Conservation (phyloP, 2,888 invertebrate genomes). For the Hyles lineata region DNA sequence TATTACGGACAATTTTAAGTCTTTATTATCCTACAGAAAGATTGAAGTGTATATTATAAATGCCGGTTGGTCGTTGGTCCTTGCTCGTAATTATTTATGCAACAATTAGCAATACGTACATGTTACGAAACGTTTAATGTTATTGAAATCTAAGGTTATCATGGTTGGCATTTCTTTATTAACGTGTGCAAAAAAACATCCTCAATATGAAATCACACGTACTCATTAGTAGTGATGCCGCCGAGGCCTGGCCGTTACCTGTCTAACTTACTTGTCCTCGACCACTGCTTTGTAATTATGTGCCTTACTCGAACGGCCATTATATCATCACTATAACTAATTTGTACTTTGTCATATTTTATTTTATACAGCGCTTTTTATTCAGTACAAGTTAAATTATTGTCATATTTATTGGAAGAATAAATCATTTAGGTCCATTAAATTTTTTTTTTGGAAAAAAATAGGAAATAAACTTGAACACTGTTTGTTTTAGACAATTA, state of each 20-base stretch:
- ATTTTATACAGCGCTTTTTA: not conserved
- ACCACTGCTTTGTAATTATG: conserved; percentile 31
- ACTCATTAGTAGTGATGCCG: not conserved
- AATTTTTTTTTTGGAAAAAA: not conserved
- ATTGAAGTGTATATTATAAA: not conserved
- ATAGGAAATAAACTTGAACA: not conserved
- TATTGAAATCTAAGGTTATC: not conserved
- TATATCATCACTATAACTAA: conserved; percentile 23
- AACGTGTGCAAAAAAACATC: not conserved
- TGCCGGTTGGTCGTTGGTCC: not conserved
- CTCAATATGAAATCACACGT: conserved; percentile 5
- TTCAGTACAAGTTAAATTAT: not conserved
- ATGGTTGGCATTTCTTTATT: not conserved
- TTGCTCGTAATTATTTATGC: conserved; percentile 10
- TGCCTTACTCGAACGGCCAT: conserved; percentile 22
- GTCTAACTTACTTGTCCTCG: conserved; percentile 27
- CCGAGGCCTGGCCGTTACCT: conserved; percentile 11
- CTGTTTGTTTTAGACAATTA: not conserved
- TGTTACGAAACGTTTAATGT: not conserved
- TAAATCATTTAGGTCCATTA: not conserved
- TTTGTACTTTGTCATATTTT: conserved; percentile 28
- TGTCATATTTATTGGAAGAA: not conserved
- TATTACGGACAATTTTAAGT: conserved; percentile 6
- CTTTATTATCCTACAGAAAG: not conserved
- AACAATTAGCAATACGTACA: conserved; percentile 12